These are phyloP conservation scores for Prietella phreatophila DNA, from an alignment of 2,113 vertebrate genomes.

Conservation along the genomic window DNA sequence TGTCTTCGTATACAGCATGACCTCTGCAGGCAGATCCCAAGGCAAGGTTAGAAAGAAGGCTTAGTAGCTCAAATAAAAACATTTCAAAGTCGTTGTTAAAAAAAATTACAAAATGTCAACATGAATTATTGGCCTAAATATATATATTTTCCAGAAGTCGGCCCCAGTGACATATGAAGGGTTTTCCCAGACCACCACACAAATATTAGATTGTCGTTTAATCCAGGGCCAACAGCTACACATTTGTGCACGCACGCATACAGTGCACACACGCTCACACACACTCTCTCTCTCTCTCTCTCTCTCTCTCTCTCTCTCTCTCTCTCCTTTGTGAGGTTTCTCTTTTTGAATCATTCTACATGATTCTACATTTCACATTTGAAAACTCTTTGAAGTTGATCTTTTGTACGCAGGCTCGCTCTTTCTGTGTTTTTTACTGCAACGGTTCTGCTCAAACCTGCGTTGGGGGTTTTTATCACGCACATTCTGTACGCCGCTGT, in stretches of 20 bases:
- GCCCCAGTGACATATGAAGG: neutral
- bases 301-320: neutral
- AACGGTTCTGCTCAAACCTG: constrained; percentile 61
- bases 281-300: neutral
- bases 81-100: too few species aligned
- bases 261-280: neutral
- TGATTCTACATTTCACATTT: constrained; percentile 14
- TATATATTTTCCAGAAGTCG: neutral
- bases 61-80: neutral
- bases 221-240: neutral
- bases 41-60: neutral
- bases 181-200: neutral
- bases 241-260: neutral
- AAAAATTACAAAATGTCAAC: neutral
- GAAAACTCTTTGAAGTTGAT: constrained; percentile 30
- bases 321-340: neutral
- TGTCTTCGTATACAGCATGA: neutral
- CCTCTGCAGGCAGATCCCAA: neutral
- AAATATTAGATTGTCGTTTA: neutral
- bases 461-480: constrained; percentile 48
- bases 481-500: constrained; percentile 68
- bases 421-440: constrained; percentile 59
- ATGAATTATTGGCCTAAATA: neutral
- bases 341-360: constrained; percentile 13
- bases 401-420: constrained; percentile 12